phyloP scores from a whole-genome alignment of 2,888 invertebrate genomes.

The Minunthozetes semirufus region DNA sequence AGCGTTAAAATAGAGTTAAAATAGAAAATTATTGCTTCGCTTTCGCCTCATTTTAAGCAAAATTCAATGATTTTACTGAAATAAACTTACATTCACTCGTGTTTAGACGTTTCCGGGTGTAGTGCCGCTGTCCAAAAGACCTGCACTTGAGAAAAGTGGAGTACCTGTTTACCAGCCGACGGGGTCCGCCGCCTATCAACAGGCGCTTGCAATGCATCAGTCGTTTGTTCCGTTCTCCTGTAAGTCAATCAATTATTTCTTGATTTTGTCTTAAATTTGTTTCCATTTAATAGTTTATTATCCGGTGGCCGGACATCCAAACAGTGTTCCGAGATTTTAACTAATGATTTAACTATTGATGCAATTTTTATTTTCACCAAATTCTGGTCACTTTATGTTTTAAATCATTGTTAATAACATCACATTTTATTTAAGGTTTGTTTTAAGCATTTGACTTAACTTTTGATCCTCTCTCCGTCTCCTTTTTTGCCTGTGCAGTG shows the following conservation, averaged over 20 bases:
- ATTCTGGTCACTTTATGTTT: slow-evolving; percentile 81
- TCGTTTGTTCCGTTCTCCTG: slow-evolving; percentile 98
- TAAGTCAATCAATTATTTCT: slow-evolving; percentile 62
- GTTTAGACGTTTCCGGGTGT: slow-evolving; percentile 82
- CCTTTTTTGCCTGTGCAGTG: too few relatives aligned
- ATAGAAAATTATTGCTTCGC: neutral
- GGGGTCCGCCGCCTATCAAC: slow-evolving; percentile 67
- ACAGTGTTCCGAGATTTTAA: slow-evolving; percentile 99
- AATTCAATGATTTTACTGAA: neutral
- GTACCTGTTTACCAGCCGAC: slow-evolving; percentile 92
- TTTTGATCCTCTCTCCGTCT: too few relatives aligned
- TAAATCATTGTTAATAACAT: slow-evolving; percentile 26
- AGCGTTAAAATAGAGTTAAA: too few relatives aligned
- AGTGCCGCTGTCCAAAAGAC: slow-evolving; percentile 91
- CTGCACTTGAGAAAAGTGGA: slow-evolving; percentile 85
- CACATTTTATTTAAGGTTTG: neutral
- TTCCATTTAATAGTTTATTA: slow-evolving; percentile 1
- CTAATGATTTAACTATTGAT: slow-evolving; percentile 47
- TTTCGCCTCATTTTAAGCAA: neutral
- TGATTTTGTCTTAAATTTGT: neutral
- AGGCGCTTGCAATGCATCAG: slow-evolving; percentile 82
- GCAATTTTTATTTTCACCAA: slow-evolving; percentile 47
- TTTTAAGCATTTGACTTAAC: neutral
- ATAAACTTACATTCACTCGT: neutral
- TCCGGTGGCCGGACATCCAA: slow-evolving; percentile 99